These are phyloP conservation scores for Dunckerocampus dactyliophorus DNA, from an alignment of 2,113 vertebrate species.

Conservation along the genomic window DNA sequence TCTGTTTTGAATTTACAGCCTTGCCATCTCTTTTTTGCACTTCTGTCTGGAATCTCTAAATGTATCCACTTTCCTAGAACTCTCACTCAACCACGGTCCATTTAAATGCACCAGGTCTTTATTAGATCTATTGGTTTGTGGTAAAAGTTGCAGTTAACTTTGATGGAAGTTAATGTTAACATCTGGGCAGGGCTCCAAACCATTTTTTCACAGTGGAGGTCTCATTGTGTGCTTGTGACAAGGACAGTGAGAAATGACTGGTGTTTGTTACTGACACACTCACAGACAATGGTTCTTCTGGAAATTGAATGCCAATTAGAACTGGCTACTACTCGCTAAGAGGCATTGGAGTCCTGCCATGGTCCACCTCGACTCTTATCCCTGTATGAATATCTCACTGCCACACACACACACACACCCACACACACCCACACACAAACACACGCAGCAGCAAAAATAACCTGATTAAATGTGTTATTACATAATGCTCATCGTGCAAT, in stretches of 20 bases:
- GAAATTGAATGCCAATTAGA: conserved; percentile 27
- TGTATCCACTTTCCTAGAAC: conserved; percentile 8
- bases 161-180: conserved; percentile 50
- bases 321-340: conserved; percentile 27
- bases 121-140: conserved; percentile 43
- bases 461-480: conserved; percentile 3
- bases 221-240: conserved; percentile 35
- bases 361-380: conserved; percentile 25
- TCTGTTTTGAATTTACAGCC: conserved; percentile 38
- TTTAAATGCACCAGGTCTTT: conserved; percentile 28
- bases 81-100: not conserved
- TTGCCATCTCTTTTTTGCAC: conserved; percentile 43
- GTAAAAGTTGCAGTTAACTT: conserved; percentile 44
- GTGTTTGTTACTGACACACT: conserved; percentile 37
- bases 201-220: conserved; percentile 29
- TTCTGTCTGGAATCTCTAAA: conserved; percentile 38
- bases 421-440: too few relatives aligned
- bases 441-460: conserved; percentile 12
- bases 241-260: conserved; percentile 22
- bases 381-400: conserved; percentile 24
- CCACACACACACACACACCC: conserved; percentile 11
- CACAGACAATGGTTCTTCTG: conserved; percentile 23
- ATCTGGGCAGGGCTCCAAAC: conserved; percentile 34
- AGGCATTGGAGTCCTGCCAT: conserved; percentile 32
- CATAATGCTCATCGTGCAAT: not conserved